Evolutionary conservation across 2,797 vertebrate species (phyloP), one percentile per base, ranked within the genome.

Genomic region (Poecilia wingei): DNA sequence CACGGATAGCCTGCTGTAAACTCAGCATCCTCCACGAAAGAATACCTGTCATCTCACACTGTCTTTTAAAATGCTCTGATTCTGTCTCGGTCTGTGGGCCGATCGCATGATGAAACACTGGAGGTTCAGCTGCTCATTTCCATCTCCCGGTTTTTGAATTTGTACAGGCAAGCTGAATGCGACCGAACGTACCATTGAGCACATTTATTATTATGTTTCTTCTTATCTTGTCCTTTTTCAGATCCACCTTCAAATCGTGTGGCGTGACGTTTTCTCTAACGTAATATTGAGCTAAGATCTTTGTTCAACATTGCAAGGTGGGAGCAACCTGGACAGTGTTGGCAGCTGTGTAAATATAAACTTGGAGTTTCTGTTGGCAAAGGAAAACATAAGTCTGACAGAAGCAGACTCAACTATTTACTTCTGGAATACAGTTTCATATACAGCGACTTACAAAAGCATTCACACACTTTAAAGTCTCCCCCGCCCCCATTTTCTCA

Each of bases 311-410:
- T 39, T 75, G 57, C 36, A 43, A 76, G 76, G 57, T 85, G 78
- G 79, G 41, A 79, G 71, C 68, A 80, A 66, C 53, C 28, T 59
- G 81, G 68, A 64, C 75, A 79, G 66, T 49, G 10, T 51, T 76
- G 49, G 74, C 86, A 91, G 89, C 88, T 91, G 87, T 80, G 74
- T 73, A 89, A 90, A 93, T 83, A 89, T 0, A 4, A 78, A 28
- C 57, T 33, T 61, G 13, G 22, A 86, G 79, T 59, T 31, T 84
- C 47, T 73, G 72, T 84, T 78, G 79, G 78, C 47, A 73, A 82
- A 88, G 77, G 41, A 79, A 77, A 80, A 76, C 41, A 59, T 78
- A 80, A 81, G 79, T 74, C 72, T 78, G 75, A 75, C 46, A 68
- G 69, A 61, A 57, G 49, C 45, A 51, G 80, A 18, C 33, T 69